phyloP scores from a whole-genome alignment of 2,888 invertebrate genomes.

The Encarsia formosa region DNA sequence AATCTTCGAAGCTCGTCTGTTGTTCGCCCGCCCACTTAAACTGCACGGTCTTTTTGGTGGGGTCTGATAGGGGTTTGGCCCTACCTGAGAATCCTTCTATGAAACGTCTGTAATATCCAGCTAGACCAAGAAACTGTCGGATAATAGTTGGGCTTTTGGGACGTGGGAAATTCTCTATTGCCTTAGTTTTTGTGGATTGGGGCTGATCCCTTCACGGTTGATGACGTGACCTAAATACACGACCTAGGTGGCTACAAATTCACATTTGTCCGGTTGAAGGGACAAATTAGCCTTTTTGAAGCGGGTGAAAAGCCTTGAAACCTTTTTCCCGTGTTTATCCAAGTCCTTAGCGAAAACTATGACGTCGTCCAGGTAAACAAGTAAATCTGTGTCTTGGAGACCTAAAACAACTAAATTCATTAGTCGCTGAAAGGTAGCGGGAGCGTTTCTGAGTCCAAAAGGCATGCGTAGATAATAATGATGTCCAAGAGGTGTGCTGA shows the following conservation, averaged over 20 bases:
- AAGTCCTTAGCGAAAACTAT: background rate
- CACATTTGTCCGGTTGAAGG: constrained; percentile 6
- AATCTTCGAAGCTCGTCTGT: background rate
- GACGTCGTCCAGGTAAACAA: background rate
- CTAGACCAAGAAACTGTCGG: background rate
- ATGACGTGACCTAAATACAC: constrained; percentile 10
- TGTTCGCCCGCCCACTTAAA: background rate
- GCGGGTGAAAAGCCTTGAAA: constrained; percentile 6
- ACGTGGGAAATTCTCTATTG: background rate
- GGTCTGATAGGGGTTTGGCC: background rate
- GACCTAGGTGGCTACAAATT: constrained; percentile 9
- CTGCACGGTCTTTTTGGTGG: background rate
- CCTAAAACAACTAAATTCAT: background rate
- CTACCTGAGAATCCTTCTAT: background rate
- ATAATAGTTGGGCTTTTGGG: background rate
- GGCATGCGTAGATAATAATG: no score
- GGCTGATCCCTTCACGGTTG: background rate
- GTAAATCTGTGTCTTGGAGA: background rate
- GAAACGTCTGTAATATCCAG: background rate
- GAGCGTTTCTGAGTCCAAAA: background rate
- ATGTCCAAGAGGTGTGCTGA: no score
- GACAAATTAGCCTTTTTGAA: background rate
- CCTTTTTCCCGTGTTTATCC: constrained; percentile 1
- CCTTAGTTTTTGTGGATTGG: background rate
- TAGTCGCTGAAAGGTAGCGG: background rate